Evolutionary conservation across 2,797 vertebrate species (phyloP), one percentile per base, ranked within the genome.

Genomic region (Rhinatrema bivittatum): DNA sequence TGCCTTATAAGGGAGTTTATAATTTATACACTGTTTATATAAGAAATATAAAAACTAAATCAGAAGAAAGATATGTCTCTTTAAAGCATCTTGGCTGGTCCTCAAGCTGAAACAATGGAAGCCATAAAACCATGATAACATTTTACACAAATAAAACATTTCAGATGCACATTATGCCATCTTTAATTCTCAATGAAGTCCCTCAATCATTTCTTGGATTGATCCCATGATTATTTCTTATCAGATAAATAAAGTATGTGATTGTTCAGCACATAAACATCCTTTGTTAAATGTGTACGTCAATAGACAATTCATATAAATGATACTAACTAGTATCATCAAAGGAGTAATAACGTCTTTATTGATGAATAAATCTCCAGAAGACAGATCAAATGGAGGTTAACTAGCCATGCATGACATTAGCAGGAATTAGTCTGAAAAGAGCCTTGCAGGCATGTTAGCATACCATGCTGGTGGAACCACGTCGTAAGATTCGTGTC

Each of bases 361-460:
- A 79, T 78, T 79, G 79, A 71, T 72, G 62, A 78, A 79, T 82
- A 82, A 82, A 82, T 82, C 76, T 81, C 56, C 31, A 52, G 73
- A 69, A 65, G 79, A 79, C 72, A 68, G 69, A 78, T 73, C 71
- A 79, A 78, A 84, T 79, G 62, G 74, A 70, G 64, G 58, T 68
- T 72, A 72, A 68, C 72, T 74, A 66, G 58, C 74, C 79, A 82
- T 72, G 79, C 79, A 76, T 84, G 78, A 79, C 74, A 75, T 81
- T 78, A 76, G 52, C 36, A 42, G 56, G 47, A 70, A 67, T 67
- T 59, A 70, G 63, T 53, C 53, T 42, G 53, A 54, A 47, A 56
- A 46, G 34, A 42, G 49, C 55, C 68, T 55, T 32, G 26, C 39
- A 63, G 54, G 62, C 60, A 47, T 36, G 29, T 24, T 49, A 25